phyloP scores from a whole-genome alignment of 2,113 vertebrate genomes.

The Sus scrofa region T2T-Sscrofa CM000812.6:113495001-113495500 shows the following conservation, averaged over 20 bases:
- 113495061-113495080: not conserved
- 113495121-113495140: not conserved
- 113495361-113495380: too few species aligned
- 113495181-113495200: not conserved
- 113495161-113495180: not conserved
- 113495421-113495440: too few species aligned
- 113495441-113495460: not conserved
- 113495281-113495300: too few species aligned
- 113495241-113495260: not conserved
- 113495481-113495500: not conserved
- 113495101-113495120: not conserved
- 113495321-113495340: too few species aligned
- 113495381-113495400: too few species aligned
- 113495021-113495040: not conserved
- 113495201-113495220: not conserved
- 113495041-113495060: not conserved
- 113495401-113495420: too few species aligned
- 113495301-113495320: too few species aligned
- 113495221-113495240: not conserved
- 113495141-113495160: not conserved
- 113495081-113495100: not conserved
- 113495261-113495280: not conserved
- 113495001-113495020: not conserved
- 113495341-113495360: too few species aligned
- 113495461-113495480: conserved; percentile 3